Percentiles rank a stretch among this genome's conserved stretches.
Evolutionary conservation across 1,140 invertebrate genomes (phyloP).

Genomic region (Himalopsyche phryganea): DNA sequence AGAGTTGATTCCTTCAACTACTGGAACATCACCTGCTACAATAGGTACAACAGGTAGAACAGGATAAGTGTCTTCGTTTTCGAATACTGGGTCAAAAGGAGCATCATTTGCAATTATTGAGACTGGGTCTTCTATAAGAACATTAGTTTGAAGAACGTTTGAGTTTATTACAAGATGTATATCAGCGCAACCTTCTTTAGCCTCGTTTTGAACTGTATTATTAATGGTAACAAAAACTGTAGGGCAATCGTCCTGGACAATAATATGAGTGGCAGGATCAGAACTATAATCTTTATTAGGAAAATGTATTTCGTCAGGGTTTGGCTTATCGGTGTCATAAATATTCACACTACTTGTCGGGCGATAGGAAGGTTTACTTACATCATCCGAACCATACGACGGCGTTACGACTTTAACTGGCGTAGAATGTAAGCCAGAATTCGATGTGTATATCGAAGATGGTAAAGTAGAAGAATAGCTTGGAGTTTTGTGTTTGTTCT

Average conservation of each 20-base stretch:
- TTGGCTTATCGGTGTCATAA: constrained; percentile 6
- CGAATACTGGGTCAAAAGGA: constrained; percentile 11
- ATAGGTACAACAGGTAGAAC: neutral
- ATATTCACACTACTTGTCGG: neutral
- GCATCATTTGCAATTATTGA: neutral
- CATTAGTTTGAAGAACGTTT: constrained; percentile 21
- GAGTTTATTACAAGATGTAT: constrained; percentile 28
- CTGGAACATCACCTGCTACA: constrained; percentile 9
- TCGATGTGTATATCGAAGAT: constrained; percentile 8
- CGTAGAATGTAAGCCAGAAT: constrained; percentile 4
- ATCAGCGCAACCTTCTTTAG: constrained; percentile 26
- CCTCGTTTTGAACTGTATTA: constrained; percentile 20
- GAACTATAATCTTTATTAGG: neutral
- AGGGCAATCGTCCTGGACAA: constrained; percentile 16
- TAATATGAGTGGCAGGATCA: constrained; percentile 2
- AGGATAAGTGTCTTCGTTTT: neutral
- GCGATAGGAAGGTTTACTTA: neutral
- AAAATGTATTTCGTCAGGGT: constrained; percentile 9
- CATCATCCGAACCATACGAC: neutral
- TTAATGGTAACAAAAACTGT: constrained; percentile 26
- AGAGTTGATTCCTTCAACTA: constrained; percentile 17
- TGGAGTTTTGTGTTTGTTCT: constrained; percentile 1
- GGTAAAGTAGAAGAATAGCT: constrained; percentile 1
- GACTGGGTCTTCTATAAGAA: neutral
- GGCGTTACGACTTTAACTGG: constrained; percentile 14